Evolutionary conservation across 2,888 invertebrate species (phyloP).

Genomic region (Agrypnus murinus): DNA sequence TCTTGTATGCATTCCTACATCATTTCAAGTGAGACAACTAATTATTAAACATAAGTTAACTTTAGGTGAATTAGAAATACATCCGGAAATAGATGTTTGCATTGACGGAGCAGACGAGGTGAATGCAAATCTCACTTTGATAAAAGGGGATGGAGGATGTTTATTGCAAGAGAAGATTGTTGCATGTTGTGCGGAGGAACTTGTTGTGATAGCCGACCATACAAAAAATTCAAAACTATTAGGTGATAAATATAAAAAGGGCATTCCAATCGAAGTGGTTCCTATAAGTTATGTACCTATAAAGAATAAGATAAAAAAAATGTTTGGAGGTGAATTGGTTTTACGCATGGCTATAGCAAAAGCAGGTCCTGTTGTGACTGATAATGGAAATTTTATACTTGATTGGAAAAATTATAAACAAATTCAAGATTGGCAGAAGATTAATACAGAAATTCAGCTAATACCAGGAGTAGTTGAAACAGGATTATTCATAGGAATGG

Average conservation of each 20-base stretch:
- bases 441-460: conserved; percentile 80
- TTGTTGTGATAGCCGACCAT: conserved; percentile 94
- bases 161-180: conserved; percentile 98
- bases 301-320: conserved; percentile 79
- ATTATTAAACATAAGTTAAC: conserved; percentile 86
- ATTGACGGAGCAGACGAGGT: conserved; percentile 99
- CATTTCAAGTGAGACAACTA: conserved; percentile 94
- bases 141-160: conserved; percentile 99
- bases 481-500: conserved; percentile 96
- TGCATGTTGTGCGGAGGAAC: conserved; percentile 90
- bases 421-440: conserved; percentile 79
- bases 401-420: conserved; percentile 87
- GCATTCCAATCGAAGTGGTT: conserved; percentile 96
- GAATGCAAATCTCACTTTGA: conserved; percentile 88
- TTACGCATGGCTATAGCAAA: conserved; percentile 92
- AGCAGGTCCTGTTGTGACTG: conserved; percentile 97
- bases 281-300: conserved; percentile 94
- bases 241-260: conserved; percentile 93
- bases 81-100: conserved; percentile 89
- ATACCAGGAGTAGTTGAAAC: conserved; percentile 97
- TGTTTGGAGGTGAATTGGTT: conserved; percentile 83
- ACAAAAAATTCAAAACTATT: conserved; percentile 89
- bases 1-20: conserved; percentile 92
- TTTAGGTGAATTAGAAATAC: conserved; percentile 89
- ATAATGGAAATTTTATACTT: conserved; percentile 97